A percentile compares a stretch with the other conserved stretches of the same genome.
phyloP scores from a whole-genome alignment of 2,797 vertebrate species.

The Rhincodon typus region DNA sequence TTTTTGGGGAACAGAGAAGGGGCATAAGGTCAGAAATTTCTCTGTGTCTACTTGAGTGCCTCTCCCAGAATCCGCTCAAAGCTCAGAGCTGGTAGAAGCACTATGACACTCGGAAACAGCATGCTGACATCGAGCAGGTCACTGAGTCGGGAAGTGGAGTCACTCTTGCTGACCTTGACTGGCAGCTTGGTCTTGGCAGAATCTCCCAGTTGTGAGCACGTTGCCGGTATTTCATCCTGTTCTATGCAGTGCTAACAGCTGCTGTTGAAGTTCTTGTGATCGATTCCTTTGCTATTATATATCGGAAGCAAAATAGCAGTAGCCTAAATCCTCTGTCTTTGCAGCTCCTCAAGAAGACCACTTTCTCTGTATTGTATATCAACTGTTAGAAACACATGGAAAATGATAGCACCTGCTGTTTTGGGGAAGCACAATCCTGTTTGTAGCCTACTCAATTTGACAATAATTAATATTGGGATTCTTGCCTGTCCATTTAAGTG shows the following conservation, averaged over 20 bases:
- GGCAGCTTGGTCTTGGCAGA: background rate
- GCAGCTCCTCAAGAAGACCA: background rate
- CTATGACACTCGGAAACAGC: background rate
- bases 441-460: background rate
- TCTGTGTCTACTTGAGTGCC: background rate
- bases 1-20: background rate
- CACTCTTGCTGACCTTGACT: too few species aligned
- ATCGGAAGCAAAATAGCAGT: background rate
- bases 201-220: background rate
- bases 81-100: background rate
- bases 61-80: background rate
- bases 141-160: background rate
- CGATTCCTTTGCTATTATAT: slow-evolving; percentile 1
- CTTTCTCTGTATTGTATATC: background rate
- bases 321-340: background rate
- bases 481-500: background rate
- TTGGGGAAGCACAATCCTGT: background rate
- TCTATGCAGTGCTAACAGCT: background rate
- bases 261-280: too few species aligned
- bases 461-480: background rate
- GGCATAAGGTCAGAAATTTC: background rate
- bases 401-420: too few species aligned
- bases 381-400: background rate
- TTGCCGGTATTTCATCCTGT: background rate
- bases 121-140: background rate